Base-by-base conservation (phyloP, 2,797 vertebrate genomes). In the Hoplostethus mediterraneus region DNA sequence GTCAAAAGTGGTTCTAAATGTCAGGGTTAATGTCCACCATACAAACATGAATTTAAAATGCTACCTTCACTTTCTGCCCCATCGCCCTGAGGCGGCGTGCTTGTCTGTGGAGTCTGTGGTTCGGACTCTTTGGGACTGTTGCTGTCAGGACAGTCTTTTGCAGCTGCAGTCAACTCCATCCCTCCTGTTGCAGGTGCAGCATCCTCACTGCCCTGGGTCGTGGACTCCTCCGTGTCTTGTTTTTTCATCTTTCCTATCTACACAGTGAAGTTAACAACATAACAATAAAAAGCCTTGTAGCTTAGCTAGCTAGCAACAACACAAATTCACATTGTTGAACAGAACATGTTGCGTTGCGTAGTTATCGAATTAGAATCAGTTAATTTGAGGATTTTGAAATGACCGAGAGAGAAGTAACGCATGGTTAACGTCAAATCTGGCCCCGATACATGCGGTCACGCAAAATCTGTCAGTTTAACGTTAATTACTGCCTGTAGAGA, bases 211-310 rank as follows among this genome's bases (percentile, higher is more conserved):
- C 38, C 79, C 63, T 86, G 85, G 38, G 55, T 31, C 44, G 80
- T 62, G 3, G 75, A 81, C 55, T 93, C 93, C 38, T 95, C 93
- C 0, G 81, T 78, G 79, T 95, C 94, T 66, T 93, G 93, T 56
- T 93, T 94, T 81, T 91, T 94, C 94, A 95, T 95, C 47, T 83
- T 84, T 70, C 33, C 17, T 44, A 8, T 55, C 72, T 80, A 38
- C 2, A 53, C 14, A 47, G 4, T 47, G 16, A n/a, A 5, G 16
- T n/a, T n/a, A 5, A 5, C 16, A 47, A 47, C 6, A 14, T 47
- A 5, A 47, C 16, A 6, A 47, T n/a, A 47, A n/a, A 47, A 4
- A 47, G 45, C 13, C 6, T 14, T 47, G 16, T 14, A 4, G 6
- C 1, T 31, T 9, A 31, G 4, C 16, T 42, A 28, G 42, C 13